A percentile compares a stretch with the other conserved stretches of the same genome.
Conservation (phyloP, 2,888 invertebrate species). For the Eristalis arbustorum region DNA sequence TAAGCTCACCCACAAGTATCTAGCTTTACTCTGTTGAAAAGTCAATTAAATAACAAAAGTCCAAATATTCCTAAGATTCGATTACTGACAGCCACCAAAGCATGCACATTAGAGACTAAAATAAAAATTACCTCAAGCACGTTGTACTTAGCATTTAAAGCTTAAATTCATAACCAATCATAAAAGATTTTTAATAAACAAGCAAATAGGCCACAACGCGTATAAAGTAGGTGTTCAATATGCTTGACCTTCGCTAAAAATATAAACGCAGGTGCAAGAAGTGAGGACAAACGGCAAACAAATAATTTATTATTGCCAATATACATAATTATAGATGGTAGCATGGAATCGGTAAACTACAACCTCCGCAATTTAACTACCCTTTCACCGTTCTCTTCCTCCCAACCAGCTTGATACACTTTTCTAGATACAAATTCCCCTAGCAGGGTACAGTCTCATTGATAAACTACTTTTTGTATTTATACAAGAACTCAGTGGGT, state of each 20-base stretch:
- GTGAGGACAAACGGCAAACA: neutral
- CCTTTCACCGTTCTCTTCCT: slow-evolving; percentile 16
- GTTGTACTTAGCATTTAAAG: too few relatives aligned
- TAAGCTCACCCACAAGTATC: too few relatives aligned
- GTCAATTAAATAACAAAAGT: too few relatives aligned
- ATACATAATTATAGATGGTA: slow-evolving; percentile 51
- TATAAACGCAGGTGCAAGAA: neutral
- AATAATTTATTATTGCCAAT: slow-evolving; percentile 48
- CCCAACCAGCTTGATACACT: neutral
- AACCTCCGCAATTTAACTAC: neutral
- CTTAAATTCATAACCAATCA: neutral
- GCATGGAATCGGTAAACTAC: slow-evolving; percentile 42
- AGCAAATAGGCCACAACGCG: neutral
- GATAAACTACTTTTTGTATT: slow-evolving; percentile 56
- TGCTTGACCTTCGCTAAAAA: neutral
- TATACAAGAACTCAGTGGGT: slow-evolving; percentile 34
- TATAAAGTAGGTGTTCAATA: neutral
- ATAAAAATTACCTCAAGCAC: too few relatives aligned
- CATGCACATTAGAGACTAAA: too few relatives aligned
- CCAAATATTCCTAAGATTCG: too few relatives aligned
- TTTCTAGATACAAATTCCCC: slow-evolving; percentile 43
- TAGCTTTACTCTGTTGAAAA: too few relatives aligned
- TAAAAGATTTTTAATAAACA: neutral
- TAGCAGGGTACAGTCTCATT: slow-evolving; percentile 39
- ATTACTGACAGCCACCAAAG: too few relatives aligned